phyloP scores from a whole-genome alignment of 2,888 invertebrate species.

The Standfussiana lucernea region DNA sequence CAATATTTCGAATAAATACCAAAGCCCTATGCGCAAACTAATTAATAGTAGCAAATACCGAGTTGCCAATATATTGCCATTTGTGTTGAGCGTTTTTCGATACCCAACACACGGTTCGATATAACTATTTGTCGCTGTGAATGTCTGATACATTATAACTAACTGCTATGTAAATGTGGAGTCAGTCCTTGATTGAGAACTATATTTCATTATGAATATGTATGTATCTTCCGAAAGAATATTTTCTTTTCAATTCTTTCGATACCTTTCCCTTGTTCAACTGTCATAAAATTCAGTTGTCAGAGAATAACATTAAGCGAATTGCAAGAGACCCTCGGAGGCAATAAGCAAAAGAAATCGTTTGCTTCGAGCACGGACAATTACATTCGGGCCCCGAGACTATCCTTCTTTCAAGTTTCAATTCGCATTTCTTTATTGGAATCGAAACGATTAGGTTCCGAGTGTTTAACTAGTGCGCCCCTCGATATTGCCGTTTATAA shows the following conservation, averaged over 20 bases:
- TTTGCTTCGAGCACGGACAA: slow-evolving; percentile 83
- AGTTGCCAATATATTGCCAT: slow-evolving; percentile 27
- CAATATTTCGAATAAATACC: slow-evolving; percentile 18
- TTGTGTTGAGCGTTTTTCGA: slow-evolving; percentile 52
- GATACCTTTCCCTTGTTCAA: slow-evolving; percentile 68
- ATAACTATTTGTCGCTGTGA: slow-evolving; percentile 8
- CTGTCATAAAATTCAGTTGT: slow-evolving; percentile 83
- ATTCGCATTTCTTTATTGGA: slow-evolving; percentile 84
- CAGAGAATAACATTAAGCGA: slow-evolving; percentile 84
- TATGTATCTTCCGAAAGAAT: slow-evolving; percentile 35
- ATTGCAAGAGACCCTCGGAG: slow-evolving; percentile 82
- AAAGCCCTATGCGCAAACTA: slow-evolving; percentile 27
- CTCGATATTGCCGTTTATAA: slow-evolving; percentile 66
- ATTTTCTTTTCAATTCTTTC: slow-evolving; percentile 57
- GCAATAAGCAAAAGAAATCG: slow-evolving; percentile 86
- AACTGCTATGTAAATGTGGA: slow-evolving; percentile 12
- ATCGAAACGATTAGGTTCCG: slow-evolving; percentile 77
- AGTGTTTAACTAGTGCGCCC: slow-evolving; percentile 74
- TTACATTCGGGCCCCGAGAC: slow-evolving; percentile 81
- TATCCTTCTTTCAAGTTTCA: slow-evolving; percentile 85
- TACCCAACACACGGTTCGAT: slow-evolving; percentile 17
- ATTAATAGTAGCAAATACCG: slow-evolving; percentile 40
- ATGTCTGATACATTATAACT: slow-evolving; percentile 1
- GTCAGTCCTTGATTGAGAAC: slow-evolving; percentile 19
- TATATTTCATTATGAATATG: slow-evolving; percentile 7